These are phyloP conservation scores for Danaus chrysippus DNA, from an alignment of 2,888 invertebrate genomes.

Conservation along the genomic window DNA sequence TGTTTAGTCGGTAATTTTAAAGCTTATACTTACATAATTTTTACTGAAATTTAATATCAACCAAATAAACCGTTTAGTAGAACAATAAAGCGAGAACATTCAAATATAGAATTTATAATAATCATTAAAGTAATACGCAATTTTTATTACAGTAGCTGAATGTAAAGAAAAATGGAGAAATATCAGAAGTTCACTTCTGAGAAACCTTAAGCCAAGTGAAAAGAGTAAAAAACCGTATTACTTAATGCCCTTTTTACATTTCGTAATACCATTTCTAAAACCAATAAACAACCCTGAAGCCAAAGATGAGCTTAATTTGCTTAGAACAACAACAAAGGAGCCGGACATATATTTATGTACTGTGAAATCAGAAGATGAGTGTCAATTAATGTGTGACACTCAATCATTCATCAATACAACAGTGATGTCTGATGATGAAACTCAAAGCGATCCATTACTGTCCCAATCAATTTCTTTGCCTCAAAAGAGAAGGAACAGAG, in stretches of 20 bases:
- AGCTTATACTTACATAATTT: too few relatives aligned
- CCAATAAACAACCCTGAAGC: conserved; percentile 23
- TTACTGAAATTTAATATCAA: too few relatives aligned
- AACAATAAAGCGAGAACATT: too few relatives aligned
- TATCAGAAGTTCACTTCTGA: conserved; percentile 43
- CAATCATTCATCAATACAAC: conserved; percentile 2
- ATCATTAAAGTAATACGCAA: conserved; percentile 23
- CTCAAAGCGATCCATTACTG: conserved; percentile 7
- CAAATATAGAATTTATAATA: background rate
- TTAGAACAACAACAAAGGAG: conserved; percentile 16
- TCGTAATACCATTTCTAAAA: conserved; percentile 43
- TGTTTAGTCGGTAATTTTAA: too few relatives aligned
- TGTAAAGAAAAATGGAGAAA: conserved; percentile 49
- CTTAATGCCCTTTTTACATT: conserved; percentile 39
- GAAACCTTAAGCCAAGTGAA: conserved; percentile 39
- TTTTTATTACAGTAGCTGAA: conserved; percentile 38
- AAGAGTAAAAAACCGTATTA: conserved; percentile 45
- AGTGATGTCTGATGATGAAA: conserved; percentile 22
- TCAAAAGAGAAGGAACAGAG: conserved; percentile 16
- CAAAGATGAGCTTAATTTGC: conserved; percentile 21
- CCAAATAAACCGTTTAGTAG: too few relatives aligned
- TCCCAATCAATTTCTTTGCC: conserved; percentile 9
- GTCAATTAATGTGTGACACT: conserved; percentile 3
- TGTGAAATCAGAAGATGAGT: conserved; percentile 24
- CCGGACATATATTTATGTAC: conserved; percentile 20